Evolutionary conservation across 2,797 vertebrate species (phyloP).

Genomic region (Cynopterus sphinx): DNA sequence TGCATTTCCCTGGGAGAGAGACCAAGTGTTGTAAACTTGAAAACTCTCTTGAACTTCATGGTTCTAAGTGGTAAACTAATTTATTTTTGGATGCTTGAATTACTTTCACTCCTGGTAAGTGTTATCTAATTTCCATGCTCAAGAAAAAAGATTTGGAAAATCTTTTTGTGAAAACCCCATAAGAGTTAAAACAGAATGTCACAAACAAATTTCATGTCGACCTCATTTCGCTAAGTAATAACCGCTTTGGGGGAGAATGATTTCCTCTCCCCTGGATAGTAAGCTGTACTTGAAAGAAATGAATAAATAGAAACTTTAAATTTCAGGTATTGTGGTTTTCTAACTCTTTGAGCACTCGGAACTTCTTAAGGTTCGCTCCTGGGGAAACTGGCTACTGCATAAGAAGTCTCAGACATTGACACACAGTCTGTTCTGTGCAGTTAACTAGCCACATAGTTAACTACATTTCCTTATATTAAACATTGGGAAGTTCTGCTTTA

Average conservation of each 20-base stretch:
- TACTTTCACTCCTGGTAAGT: slow-evolving; percentile 23
- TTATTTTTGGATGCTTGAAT: slow-evolving; percentile 41
- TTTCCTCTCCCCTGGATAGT: neutral
- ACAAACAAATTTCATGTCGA: neutral
- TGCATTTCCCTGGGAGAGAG: slow-evolving; percentile 21
- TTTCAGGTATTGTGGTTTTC: neutral
- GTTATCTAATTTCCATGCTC: slow-evolving; percentile 12
- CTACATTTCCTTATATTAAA: neutral
- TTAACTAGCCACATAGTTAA: neutral
- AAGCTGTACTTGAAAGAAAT: neutral
- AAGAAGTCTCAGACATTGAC: neutral
- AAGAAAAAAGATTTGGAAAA: slow-evolving; percentile 32
- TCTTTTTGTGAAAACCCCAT: neutral
- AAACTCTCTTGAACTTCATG: slow-evolving; percentile 30
- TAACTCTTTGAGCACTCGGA: neutral
- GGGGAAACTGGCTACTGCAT: neutral
- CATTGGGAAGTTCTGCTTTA: neutral
- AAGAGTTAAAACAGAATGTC: neutral
- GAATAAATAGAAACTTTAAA: neutral
- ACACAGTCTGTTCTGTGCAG: neutral
- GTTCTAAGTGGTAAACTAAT: neutral
- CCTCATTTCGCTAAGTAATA: neutral
- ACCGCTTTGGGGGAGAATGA: neutral
- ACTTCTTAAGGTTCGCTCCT: neutral
- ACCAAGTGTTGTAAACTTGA: neutral